phyloP scores from a whole-genome alignment of 2,888 invertebrate species.

The Trachelus stipa region DNA sequence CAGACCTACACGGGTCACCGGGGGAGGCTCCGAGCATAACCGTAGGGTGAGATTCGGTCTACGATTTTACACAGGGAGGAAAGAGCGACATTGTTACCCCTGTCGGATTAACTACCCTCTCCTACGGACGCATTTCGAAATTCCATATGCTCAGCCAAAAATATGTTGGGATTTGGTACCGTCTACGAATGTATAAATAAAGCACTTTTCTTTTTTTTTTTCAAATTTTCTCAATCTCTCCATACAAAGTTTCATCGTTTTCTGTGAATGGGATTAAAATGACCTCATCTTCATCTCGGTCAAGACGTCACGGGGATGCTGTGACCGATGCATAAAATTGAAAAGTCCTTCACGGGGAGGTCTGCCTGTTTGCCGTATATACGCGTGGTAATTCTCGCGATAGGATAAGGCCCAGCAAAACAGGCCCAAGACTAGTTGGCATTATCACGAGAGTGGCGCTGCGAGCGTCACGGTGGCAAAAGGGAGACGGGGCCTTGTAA shows the following conservation, averaged over 20 bases:
- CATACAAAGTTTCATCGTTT: not conserved
- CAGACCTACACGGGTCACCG: constrained; percentile 30
- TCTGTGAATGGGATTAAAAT: not conserved
- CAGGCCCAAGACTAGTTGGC: not conserved
- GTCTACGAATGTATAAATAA: not conserved
- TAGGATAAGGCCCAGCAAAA: not conserved
- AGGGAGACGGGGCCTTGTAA: constrained; percentile 50
- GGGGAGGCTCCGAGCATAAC: constrained; percentile 12
- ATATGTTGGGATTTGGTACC: constrained; percentile 2
- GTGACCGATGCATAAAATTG: too few relatives aligned
- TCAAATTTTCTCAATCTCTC: not conserved
- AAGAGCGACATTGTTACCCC: constrained; percentile 53
- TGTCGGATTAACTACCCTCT: constrained; percentile 49
- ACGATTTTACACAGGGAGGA: not conserved
- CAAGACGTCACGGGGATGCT: too few relatives aligned
- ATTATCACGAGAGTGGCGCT: not conserved
- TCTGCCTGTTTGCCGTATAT: not conserved
- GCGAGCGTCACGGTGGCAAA: not conserved
- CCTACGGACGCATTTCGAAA: constrained; percentile 37
- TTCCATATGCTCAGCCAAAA: constrained; percentile 28
- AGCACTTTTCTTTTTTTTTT: not conserved
- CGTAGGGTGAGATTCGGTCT: not conserved
- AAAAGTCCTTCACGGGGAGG: not conserved
- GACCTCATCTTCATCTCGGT: too few relatives aligned
- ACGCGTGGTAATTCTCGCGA: not conserved